Evolutionary conservation across 2,888 invertebrate genomes (phyloP).

Genomic region (Homarus gammarus): DNA sequence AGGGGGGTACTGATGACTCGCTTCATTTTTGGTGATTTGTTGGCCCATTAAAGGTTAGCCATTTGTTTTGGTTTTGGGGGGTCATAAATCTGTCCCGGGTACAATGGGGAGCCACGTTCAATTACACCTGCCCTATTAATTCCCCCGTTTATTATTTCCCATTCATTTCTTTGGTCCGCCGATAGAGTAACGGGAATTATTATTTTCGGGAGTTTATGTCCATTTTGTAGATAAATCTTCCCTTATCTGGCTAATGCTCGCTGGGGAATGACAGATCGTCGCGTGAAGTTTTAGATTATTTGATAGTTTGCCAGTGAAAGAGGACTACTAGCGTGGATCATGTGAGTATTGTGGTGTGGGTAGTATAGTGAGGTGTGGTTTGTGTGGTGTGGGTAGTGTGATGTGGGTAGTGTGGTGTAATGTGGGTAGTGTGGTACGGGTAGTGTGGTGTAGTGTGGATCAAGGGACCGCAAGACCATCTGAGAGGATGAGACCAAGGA

Average conservation of each 20-base stretch:
- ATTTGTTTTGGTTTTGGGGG: slow-evolving; percentile 9
- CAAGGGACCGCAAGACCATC: too few relatives aligned
- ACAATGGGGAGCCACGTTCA: slow-evolving; percentile 8
- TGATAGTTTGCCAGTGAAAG: too few relatives aligned
- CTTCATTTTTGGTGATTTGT: slow-evolving; percentile 15
- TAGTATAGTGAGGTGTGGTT: too few relatives aligned
- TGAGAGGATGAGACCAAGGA: too few relatives aligned
- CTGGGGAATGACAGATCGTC: too few relatives aligned
- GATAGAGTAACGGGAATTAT: not conserved
- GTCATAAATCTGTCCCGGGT: not conserved
- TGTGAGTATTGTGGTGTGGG: too few relatives aligned
- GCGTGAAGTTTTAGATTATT: too few relatives aligned
- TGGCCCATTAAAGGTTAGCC: slow-evolving; percentile 8
- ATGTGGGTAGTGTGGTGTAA: too few relatives aligned
- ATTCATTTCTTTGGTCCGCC: not conserved
- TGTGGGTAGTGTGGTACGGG: too few relatives aligned
- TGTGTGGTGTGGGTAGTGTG: too few relatives aligned
- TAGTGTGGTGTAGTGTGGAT: too few relatives aligned
- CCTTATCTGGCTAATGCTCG: not conserved
- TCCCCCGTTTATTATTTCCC: slow-evolving; percentile 4
- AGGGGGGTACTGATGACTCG: not conserved
- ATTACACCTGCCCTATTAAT: slow-evolving; percentile 10
- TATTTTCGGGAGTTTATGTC: not conserved
- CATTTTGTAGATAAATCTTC: not conserved
- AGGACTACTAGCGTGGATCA: too few relatives aligned